Evolutionary conservation across 1,140 invertebrate species (phyloP).

Genomic region (Drosophila simulans): DNA sequence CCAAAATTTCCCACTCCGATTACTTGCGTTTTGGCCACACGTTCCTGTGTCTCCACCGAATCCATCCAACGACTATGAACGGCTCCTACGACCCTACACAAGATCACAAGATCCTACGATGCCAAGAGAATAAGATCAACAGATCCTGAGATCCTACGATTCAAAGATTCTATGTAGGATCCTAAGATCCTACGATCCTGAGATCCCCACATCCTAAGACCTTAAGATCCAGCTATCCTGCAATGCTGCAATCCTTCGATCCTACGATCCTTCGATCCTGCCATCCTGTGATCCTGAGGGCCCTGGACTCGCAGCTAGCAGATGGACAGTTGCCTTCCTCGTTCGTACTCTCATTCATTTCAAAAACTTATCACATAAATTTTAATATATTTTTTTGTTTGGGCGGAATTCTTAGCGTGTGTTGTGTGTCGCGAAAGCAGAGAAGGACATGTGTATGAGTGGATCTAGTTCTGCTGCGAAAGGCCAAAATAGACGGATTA

Average conservation of each 20-base stretch:
- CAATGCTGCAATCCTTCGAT: background rate
- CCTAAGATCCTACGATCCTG: too few relatives aligned
- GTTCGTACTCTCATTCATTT: constrained; percentile 28
- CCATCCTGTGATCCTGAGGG: constrained; percentile 1
- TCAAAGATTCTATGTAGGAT: too few relatives aligned
- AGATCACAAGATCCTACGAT: background rate
- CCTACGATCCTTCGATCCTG: background rate
- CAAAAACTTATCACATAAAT: constrained; percentile 84
- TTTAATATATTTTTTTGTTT: constrained; percentile 70
- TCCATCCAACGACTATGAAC: background rate
- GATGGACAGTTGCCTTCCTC: constrained; percentile 9
- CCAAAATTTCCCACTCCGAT: constrained; percentile 16
- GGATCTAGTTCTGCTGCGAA: constrained; percentile 39
- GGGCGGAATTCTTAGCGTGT: constrained; percentile 84
- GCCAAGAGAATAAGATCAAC: background rate
- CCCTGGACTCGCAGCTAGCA: constrained; percentile 14
- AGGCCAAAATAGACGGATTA: constrained; percentile 43
- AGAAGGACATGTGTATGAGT: constrained; percentile 19
- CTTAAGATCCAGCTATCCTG: background rate
- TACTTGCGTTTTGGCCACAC: constrained; percentile 33
- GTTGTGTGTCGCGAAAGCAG: constrained; percentile 58
- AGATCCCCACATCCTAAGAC: too few relatives aligned
- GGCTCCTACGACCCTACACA: background rate
- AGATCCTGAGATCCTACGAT: background rate
- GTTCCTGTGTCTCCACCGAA: constrained; percentile 15